These are phyloP conservation scores for Nansenia antarctica DNA, from an alignment of 2,113 vertebrate species.

Conservation along the genomic window DNA sequence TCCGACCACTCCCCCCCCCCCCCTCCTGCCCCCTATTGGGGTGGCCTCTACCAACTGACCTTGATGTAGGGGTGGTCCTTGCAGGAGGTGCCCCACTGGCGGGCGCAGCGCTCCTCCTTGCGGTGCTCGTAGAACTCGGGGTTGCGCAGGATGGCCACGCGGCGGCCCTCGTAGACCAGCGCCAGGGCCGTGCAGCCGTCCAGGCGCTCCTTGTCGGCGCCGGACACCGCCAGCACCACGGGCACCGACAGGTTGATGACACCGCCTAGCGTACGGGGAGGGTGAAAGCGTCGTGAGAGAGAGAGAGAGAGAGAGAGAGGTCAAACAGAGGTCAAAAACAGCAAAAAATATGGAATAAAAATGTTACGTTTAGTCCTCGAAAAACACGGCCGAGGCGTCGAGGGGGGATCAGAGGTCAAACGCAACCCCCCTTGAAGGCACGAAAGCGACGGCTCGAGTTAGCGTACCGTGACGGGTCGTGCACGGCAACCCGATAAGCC, in stretches of 20 bases:
- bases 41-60: constrained; percentile 82
- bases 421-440: too few relatives aligned
- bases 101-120: constrained; percentile 95
- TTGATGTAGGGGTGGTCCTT: constrained; percentile 97
- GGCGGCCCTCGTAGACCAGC: constrained; percentile 80
- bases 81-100: constrained; percentile 96
- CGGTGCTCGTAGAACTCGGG: constrained; percentile 95
- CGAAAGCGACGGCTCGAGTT: too few relatives aligned
- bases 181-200: constrained; percentile 89
- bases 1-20: background rate
- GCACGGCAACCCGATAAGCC: too few relatives aligned
- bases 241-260: constrained; percentile 97
- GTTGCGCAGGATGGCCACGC: constrained; percentile 94
- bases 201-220: constrained; percentile 88
- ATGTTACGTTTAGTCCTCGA: too few relatives aligned
- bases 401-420: too few relatives aligned
- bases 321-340: background rate
- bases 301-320: background rate
- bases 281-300: background rate
- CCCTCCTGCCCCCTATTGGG: constrained; percentile 77
- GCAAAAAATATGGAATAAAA: background rate
- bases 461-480: too few relatives aligned
- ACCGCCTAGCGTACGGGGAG: constrained; percentile 78
- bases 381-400: too few relatives aligned
- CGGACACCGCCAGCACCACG: constrained; percentile 86